phyloP scores from a whole-genome alignment of 2,113 vertebrate species.

The Larimichthys crocea region DNA sequence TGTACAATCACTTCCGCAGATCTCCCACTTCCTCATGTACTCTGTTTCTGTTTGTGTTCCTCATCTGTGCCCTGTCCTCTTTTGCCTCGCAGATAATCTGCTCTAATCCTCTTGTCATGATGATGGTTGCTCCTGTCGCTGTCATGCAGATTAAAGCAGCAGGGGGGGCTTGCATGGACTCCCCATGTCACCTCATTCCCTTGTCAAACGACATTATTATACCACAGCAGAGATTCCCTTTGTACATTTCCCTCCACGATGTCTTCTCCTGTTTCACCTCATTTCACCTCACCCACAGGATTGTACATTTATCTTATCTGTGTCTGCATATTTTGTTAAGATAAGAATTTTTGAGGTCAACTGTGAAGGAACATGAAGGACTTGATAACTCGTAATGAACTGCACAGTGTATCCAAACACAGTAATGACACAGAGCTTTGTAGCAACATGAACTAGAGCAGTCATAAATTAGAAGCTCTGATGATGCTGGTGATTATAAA shows the following conservation, averaged over 20 bases:
- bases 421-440: constrained; percentile 85
- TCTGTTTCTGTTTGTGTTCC: constrained; percentile 13
- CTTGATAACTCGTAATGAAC: constrained; percentile 18
- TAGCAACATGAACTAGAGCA: not conserved
- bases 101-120: constrained; percentile 53
- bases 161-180: not conserved
- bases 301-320: not conserved
- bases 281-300: not conserved
- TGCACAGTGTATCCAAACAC: constrained; percentile 80
- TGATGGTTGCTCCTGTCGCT: constrained; percentile 19
- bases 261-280: not conserved
- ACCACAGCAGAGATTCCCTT: not conserved
- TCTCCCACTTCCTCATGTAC: constrained; percentile 1
- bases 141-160: constrained; percentile 43
- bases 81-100: constrained; percentile 53
- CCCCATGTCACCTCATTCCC: constrained; percentile 7
- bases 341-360: constrained; percentile 7
- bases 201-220: not conserved
- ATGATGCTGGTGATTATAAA: not conserved
- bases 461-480: not conserved
- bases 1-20: not conserved
- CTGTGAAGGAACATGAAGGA: not conserved
- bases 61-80: constrained; percentile 13
- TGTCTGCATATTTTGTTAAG: constrained; percentile 6
- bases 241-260: not conserved